Evolutionary conservation across 2,888 invertebrate genomes (phyloP), one percentile per base, ranked within the genome.

Genomic region (Hofmannophila pseudospretella): DNA sequence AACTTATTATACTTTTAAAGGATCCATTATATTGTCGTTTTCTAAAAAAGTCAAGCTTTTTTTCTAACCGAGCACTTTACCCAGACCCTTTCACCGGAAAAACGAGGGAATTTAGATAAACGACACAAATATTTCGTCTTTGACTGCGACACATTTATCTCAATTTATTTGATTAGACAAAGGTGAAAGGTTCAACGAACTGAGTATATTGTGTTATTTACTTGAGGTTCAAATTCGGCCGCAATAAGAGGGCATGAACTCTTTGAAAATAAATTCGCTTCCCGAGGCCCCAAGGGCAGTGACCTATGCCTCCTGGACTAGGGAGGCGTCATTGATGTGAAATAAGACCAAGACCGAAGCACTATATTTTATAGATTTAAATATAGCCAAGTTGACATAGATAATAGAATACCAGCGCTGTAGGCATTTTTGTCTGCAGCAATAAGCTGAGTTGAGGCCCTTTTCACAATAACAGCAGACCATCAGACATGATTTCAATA

Each of bases 211-310:
- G 27, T 11, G 9, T 12, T 27, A 12, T 28, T 28, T 28, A 28
- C n/a, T 28, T 13, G 28, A n/a, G 8, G 28, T 13, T 12, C 13
- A 28, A 28, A 28, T 12, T 8, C 44, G 38, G 37, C 43, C 40
- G 23, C 4, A 23, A 23, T 23, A 23, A 23, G n/a, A 2, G n/a
- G 23, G 8, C 23, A n/a, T 23, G 23, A 23, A 39, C 49, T 44
- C 45, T 51, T 45, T 41, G 51, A 46, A 49, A 54, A 61, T 54
- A 57, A 60, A 57, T 54, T 48, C 49, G 41, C 40, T 49, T 51
- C 49, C 33, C 38, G 37, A n/a, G 5, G n/a, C n/a, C 4, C 23
- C 2, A n/a, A 45, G 56, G 42, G 41, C 45, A 47, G 9, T 49
- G 52, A 54, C 53, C 61, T 39, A 32, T 26, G n/a, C 14, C n/a